Base-by-base conservation (phyloP, 1,140 invertebrate genomes). In the Trinorchestia longiramus region DNA sequence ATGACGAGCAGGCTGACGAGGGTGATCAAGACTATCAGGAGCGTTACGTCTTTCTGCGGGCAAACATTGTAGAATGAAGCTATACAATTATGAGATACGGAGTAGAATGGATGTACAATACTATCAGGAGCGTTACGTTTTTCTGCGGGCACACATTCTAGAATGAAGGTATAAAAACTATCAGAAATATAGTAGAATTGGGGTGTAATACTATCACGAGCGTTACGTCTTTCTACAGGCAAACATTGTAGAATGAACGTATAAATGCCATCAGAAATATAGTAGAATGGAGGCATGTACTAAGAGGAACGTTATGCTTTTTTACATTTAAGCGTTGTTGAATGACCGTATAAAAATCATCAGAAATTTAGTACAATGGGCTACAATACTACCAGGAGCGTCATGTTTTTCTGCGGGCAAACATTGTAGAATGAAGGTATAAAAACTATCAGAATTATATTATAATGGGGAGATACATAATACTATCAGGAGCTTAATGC, bases 1-100 rank as follows among this genome's bases (percentile, higher is more conserved):
- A 94, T 44, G 40, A 94, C n/a, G 4, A 45, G 4, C 92, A 94
- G 6, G 92, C 92, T 94, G 15, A 40, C 43, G 43, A 94, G 43
- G 1, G 92, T 47, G 92, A 94, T 94, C 41, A 45, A 6, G 92
- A 94, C 92, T 45, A 94, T 94, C 43, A 94, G 92, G 0, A 94
- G 40, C 36, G 92, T 94, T 3, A 94, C 92, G 43, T 94, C 44
- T 28, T 94, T 44, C 92, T 94, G 92, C 47, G 15, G 40, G 15
- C 8, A 77, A 77, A 36, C 62, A 77, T 77, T 77, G 47, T 53
- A 53, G 28, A 77, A 77, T 77, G 1, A 77, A 77, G 28, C 11
- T 1, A 77, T 77, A 53, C 6, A 19, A 53, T 53, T 53, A 53
- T n/a, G n/a, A 19, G 6, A 53, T 53, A 6, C 47, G 47, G 19